Conservation (phyloP, 2,797 vertebrate genomes). For the Hirundo rustica region DNA sequence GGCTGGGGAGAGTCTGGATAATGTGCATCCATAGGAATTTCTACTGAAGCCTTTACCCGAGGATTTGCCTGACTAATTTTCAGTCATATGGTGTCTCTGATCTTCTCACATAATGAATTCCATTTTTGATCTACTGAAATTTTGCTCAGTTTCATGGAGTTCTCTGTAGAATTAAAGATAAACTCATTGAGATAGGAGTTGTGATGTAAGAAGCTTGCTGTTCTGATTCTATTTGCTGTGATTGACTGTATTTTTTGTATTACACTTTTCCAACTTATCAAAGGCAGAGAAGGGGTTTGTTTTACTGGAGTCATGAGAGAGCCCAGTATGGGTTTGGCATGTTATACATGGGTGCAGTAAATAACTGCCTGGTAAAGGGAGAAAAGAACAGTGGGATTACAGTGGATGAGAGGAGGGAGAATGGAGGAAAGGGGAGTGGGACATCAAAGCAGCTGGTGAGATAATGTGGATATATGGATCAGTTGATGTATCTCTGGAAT, state of each 20-base stretch:
- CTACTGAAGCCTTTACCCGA: background rate
- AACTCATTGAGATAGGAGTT: background rate
- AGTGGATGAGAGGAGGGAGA: background rate
- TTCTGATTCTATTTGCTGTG: background rate
- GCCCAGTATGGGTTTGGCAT: background rate
- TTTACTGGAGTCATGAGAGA: background rate
- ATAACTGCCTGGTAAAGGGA: background rate
- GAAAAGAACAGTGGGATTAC: background rate
- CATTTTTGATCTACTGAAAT: background rate
- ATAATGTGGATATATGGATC: rapidly evolving
- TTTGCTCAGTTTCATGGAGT: background rate
- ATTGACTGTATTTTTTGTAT: background rate
- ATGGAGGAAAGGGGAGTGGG: background rate
- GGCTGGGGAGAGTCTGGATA: background rate
- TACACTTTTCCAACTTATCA: background rate
- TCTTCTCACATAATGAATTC: background rate
- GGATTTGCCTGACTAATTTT: background rate
- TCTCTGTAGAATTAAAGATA: background rate
- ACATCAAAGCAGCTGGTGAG: background rate
- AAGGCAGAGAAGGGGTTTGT: background rate
- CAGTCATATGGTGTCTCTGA: background rate
- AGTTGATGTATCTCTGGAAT: background rate
- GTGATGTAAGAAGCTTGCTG: rapidly evolving
- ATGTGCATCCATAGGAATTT: background rate
- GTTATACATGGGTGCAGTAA: rapidly evolving